Percentiles rank a stretch among this genome's conserved stretches.
Conservation (phyloP, 2,797 vertebrate species). For the Pipistrellus pipistrellus region DNA sequence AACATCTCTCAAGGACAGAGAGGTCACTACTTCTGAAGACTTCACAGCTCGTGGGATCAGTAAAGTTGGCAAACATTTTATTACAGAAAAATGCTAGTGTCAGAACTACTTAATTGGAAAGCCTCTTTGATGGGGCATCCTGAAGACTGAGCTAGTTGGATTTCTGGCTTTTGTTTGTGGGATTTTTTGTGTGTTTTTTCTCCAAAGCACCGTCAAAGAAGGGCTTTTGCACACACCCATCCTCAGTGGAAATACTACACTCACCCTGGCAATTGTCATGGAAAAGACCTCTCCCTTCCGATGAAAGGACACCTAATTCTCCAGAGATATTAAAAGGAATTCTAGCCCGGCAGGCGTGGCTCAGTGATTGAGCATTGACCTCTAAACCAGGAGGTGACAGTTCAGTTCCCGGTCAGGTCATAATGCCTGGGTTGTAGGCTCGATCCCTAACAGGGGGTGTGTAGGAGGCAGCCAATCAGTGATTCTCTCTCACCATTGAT, state of each 20-base stretch:
- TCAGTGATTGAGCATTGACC: too few relatives aligned
- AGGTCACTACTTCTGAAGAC: not conserved
- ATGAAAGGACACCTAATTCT: constrained; percentile 32
- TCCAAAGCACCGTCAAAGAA: not conserved
- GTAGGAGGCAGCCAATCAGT: too few relatives aligned
- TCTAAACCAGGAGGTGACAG: too few relatives aligned
- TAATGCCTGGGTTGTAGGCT: too few relatives aligned
- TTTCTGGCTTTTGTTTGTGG: not conserved
- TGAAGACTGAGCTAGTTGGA: not conserved
- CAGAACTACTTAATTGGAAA: not conserved
- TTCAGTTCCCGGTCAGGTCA: too few relatives aligned
- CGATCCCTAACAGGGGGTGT: too few relatives aligned
- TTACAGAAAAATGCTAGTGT: not conserved
- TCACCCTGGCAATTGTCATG: not conserved
- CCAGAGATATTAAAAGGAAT: constrained; percentile 43
- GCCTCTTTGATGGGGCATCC: not conserved
- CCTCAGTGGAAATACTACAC: not conserved
- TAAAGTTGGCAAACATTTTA: not conserved
- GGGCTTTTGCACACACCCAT: not conserved
- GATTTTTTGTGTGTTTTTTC: not conserved
- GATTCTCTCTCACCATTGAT: too few relatives aligned
- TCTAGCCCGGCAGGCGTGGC: not conserved
- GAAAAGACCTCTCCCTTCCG: constrained; percentile 45
- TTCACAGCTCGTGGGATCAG: not conserved
- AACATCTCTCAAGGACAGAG: not conserved